These are phyloP conservation scores for Caradrina kadenii DNA, from an alignment of 2,888 invertebrate genomes.

Conservation along the genomic window DNA sequence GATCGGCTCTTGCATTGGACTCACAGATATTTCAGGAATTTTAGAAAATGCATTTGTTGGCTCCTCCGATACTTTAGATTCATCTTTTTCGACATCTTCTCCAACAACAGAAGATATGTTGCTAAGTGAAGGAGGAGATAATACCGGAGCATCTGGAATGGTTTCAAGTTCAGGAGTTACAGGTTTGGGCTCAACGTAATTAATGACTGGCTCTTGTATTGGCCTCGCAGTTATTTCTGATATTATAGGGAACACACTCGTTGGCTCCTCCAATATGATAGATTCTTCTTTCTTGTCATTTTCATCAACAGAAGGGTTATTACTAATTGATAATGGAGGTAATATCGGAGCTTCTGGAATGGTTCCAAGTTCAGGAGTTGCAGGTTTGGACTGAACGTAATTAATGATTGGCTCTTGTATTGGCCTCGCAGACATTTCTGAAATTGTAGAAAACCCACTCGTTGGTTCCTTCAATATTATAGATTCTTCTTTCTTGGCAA, in stretches of 20 bases:
- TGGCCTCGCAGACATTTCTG: background rate
- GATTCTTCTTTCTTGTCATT: background rate
- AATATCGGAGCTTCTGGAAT: slow-evolving; percentile 22
- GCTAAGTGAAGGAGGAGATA: slow-evolving; percentile 8
- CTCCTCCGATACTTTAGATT: slow-evolving; percentile 1
- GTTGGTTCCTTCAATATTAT: background rate
- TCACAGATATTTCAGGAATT: background rate
- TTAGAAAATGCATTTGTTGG: too few species aligned
- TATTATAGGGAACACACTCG: too few species aligned
- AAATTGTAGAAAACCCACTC: background rate
- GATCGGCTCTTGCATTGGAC: background rate
- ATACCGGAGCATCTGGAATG: slow-evolving; percentile 16
- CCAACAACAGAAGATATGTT: too few species aligned
- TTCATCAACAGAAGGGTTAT: background rate
- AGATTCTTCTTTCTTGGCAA: slow-evolving; percentile 4
- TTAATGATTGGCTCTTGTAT: background rate
- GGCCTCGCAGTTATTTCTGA: too few species aligned
- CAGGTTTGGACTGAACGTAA: background rate
- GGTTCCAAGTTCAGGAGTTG: background rate
- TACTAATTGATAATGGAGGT: background rate
- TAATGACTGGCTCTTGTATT: background rate
- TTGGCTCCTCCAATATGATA: background rate
- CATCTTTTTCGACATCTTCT: background rate
- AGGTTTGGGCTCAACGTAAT: background rate
- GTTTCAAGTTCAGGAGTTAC: background rate